These are phyloP conservation scores for Acropternis orthonyx DNA, from an alignment of 2,797 vertebrate species.

Conservation along the genomic window DNA sequence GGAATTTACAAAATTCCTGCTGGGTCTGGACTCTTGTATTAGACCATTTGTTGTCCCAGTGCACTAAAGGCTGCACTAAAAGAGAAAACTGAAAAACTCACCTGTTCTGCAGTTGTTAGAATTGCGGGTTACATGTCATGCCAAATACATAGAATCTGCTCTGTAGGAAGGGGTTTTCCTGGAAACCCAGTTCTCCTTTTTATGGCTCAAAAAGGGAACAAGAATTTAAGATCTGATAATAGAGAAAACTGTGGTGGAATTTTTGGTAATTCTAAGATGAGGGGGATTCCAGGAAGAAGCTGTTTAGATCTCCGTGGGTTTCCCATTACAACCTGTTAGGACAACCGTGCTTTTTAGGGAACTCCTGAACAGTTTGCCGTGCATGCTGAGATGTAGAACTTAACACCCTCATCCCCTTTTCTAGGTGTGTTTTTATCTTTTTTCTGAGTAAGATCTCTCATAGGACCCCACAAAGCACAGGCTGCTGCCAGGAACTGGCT, in stretches of 20 bases:
- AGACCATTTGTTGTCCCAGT: background rate
- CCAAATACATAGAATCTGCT: rapidly evolving
- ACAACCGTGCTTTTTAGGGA: background rate
- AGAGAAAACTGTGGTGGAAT: background rate
- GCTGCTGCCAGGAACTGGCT: background rate
- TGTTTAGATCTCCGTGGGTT: background rate
- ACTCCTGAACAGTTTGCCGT: background rate
- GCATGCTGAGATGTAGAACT: background rate
- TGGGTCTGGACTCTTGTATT: background rate
- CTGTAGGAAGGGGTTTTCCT: background rate
- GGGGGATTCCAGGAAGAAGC: background rate
- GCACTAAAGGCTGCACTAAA: background rate
- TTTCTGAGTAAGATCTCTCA: background rate
- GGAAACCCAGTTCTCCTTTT: background rate
- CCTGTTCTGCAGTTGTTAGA: background rate
- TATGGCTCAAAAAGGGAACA: background rate
- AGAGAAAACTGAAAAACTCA: background rate
- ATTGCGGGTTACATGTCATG: background rate
- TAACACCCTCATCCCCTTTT: background rate
- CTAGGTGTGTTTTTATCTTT: background rate
- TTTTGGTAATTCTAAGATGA: background rate
- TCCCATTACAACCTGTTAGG: rapidly evolving
- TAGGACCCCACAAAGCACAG: background rate
- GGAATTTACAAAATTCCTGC: background rate
- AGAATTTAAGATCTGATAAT: background rate